Percentiles rank a stretch among this genome's conserved stretches.
Conservation (phyloP, 2,113 vertebrate species). For the Perccottus glenii region DNA sequence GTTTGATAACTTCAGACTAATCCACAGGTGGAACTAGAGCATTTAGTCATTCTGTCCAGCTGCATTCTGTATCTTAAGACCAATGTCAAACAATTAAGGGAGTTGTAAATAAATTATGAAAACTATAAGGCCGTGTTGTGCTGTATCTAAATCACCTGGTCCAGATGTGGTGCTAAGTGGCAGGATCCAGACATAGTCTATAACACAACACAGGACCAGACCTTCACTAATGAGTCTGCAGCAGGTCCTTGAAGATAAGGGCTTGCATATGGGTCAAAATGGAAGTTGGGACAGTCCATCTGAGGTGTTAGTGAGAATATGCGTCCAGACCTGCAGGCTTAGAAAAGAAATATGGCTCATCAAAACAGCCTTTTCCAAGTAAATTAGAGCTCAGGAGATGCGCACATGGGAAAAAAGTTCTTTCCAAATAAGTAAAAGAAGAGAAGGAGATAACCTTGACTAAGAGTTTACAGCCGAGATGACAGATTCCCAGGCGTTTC, state of each 20-base stretch:
- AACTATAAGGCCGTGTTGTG: too few relatives aligned
- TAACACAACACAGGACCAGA: conserved; percentile 25
- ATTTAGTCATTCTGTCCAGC: not conserved
- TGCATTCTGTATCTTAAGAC: not conserved
- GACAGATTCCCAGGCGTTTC: not conserved
- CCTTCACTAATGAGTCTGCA: conserved; percentile 23
- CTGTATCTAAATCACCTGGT: not conserved
- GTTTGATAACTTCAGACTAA: not conserved
- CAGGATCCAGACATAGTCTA: conserved; percentile 15
- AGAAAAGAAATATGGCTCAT: too few relatives aligned
- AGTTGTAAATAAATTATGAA: too few relatives aligned
- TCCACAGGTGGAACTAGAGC: conserved; percentile 11
- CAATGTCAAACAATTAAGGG: not conserved
- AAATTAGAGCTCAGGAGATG: conserved; percentile 20
- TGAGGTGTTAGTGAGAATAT: conserved; percentile 9
- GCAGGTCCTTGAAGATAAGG: conserved; percentile 39
- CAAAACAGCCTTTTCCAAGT: conserved; percentile 39
- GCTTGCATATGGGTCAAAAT: conserved; percentile 22
- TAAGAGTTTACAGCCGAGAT: conserved; percentile 16
- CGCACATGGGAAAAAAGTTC: conserved; percentile 1
- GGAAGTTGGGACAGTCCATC: conserved; percentile 17
- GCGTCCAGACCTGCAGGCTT: conserved; percentile 21
- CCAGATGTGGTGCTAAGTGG: conserved; percentile 7
- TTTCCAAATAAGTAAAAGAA: conserved; percentile 50
- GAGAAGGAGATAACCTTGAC: conserved; percentile 21